Evolutionary conservation across 2,113 vertebrate species (phyloP).

Genomic region (Cettia cetti): DNA sequence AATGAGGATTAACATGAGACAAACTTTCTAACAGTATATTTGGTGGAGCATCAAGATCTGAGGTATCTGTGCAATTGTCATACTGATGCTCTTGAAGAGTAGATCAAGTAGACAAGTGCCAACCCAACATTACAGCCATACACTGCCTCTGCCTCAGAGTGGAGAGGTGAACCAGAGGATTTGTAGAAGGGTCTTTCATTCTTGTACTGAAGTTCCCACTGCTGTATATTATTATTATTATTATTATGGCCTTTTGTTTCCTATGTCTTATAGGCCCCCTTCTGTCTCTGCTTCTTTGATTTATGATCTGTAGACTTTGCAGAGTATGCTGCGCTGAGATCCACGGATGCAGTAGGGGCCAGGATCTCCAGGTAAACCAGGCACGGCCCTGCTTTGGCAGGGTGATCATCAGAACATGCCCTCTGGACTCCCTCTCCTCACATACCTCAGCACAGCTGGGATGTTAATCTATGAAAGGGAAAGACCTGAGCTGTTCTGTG

Average conservation of each 20-base stretch:
- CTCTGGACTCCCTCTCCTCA: neutral
- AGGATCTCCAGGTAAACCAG: neutral
- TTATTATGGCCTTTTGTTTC: neutral
- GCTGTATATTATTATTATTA: neutral
- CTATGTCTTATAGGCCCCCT: neutral
- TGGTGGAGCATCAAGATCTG: neutral
- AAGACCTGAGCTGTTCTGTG: neutral
- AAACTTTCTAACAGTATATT: neutral
- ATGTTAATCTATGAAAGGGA: neutral
- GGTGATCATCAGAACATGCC: neutral
- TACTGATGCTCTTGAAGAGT: neutral
- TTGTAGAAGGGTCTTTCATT: neutral
- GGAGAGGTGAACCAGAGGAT: fast-evolving
- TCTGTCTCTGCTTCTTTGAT: neutral
- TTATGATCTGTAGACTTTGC: neutral
- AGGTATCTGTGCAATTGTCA: neutral
- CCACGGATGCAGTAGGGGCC: neutral
- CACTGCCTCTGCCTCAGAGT: neutral
- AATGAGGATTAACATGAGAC: neutral
- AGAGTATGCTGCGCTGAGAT: neutral
- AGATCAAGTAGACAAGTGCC: neutral
- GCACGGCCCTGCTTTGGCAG: neutral
- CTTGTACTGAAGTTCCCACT: neutral
- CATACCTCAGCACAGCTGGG: neutral
- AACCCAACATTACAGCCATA: neutral